Evolutionary conservation across 1,140 invertebrate genomes (phyloP), one percentile per base, ranked within the genome.

Genomic region (Lordiphosa stackelbergi): DNA sequence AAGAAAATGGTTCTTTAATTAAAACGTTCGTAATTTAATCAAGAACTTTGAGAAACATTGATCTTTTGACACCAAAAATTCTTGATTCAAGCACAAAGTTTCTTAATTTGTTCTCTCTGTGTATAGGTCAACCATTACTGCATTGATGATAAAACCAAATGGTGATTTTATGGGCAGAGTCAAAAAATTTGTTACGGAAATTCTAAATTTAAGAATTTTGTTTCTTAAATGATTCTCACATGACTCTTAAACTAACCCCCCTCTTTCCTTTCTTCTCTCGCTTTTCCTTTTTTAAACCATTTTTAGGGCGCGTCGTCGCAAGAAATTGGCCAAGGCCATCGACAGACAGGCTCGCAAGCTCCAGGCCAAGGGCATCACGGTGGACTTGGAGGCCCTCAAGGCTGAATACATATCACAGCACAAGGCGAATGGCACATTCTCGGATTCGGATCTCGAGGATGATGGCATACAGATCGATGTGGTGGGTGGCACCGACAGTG

Each of bases 281-380:
- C 9, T 35, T 5, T 5, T n/a, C 5, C 4, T n/a, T 11, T 10
- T 16, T 19, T n/a, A n/a, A n/a, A 2, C 0, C 0, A 4, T 43
- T 3, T 35, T 5, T 88, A 91, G 93, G 60, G 95, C 97, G 68
- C 92, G 95, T 85, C 91, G 94, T 88, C 93, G 95, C 88, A 96
- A 96, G 90, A 96, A 98, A 89, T 90, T 98, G 75, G 91, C 95
- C 78, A 98, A 98, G 89, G 95, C 96, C 66, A 91, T 98, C 63
- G 96, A 98, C 86, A 90, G 96, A 51, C 96, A 97, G 88, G 95
- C 96, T 68, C 91, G 95, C 69, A 97, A 97, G 88, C 90, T 97
- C 60, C 93, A 95, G 22, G 94, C 94, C 28, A 96, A 97, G 88
- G 96, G 95, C 51, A 95, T 97, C 66, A 92, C 93, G 16, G 95